These are phyloP conservation scores for Drosophila neonasuta DNA, from an alignment of 2,888 invertebrate genomes.

Conservation along the genomic window DNA sequence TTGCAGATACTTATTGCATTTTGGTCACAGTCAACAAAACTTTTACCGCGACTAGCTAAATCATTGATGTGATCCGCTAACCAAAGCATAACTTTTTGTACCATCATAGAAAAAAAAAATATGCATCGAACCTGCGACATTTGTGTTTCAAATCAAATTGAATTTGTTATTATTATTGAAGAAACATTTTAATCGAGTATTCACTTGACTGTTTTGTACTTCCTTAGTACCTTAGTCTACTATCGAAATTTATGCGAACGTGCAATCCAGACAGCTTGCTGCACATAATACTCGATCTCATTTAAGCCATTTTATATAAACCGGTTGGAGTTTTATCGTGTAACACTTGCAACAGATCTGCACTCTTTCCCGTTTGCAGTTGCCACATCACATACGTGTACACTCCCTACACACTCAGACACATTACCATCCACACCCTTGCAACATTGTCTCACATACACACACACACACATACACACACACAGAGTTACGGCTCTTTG, in stretches of 20 bases:
- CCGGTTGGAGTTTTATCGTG: conserved; percentile 10
- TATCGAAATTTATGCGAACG: not conserved
- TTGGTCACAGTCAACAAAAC: not conserved
- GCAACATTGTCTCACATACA: not conserved
- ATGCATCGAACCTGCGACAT: too few species aligned
- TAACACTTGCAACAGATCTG: conserved; percentile 8
- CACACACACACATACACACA: not conserved
- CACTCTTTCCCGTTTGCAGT: conserved; percentile 1
- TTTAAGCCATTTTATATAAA: conserved; percentile 3
- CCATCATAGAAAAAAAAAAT: too few species aligned
- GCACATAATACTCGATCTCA: not conserved
- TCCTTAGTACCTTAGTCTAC: not conserved
- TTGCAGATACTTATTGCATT: conserved; percentile 14
- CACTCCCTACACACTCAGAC: not conserved
- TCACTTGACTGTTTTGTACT: not conserved
- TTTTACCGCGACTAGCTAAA: not conserved
- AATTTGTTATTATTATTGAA: too few species aligned
- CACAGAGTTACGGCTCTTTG: not conserved
- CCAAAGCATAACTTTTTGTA: not conserved
- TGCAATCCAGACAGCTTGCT: not conserved
- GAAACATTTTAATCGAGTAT: not conserved
- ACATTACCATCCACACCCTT: not conserved
- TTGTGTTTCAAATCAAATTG: too few species aligned
- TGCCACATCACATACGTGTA: conserved; percentile 11
- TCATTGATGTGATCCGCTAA: not conserved